These are phyloP conservation scores for Eledona agricola DNA, from an alignment of 2,888 invertebrate genomes.

Conservation along the genomic window DNA sequence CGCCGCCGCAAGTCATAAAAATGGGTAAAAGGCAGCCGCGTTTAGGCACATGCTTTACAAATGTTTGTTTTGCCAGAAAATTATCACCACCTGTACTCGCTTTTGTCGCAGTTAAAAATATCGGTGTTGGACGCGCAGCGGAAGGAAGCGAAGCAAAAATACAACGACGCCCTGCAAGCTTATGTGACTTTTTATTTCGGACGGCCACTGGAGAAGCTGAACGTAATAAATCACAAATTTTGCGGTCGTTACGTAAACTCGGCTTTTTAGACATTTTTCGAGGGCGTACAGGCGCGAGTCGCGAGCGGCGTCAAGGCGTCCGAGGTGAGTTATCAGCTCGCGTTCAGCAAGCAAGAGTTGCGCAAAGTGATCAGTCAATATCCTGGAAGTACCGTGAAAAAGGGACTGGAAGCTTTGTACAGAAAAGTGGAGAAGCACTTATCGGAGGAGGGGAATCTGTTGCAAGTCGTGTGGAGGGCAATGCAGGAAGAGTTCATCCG, in stretches of 20 bases:
- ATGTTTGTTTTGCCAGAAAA: slow-evolving; percentile 74
- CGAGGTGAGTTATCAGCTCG: slow-evolving; percentile 97
- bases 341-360: slow-evolving; percentile 96
- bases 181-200: slow-evolving; percentile 97
- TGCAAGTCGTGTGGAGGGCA: slow-evolving; percentile 98
- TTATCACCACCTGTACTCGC: slow-evolving; percentile 90
- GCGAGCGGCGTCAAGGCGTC: slow-evolving; percentile 94
- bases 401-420: slow-evolving; percentile 90
- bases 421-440: slow-evolving; percentile 97
- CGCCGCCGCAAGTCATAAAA: slow-evolving; percentile 90
- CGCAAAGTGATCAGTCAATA: slow-evolving; percentile 94
- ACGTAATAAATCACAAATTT: slow-evolving; percentile 67
- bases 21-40: slow-evolving; percentile 69
- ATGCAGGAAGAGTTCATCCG: slow-evolving; percentile 99
- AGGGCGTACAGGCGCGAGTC: slow-evolving; percentile 93
- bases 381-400: slow-evolving; percentile 84
- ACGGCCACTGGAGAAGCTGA: slow-evolving; percentile 88
- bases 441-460: slow-evolving; percentile 90
- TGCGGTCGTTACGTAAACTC: slow-evolving; percentile 10
- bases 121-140: slow-evolving; percentile 85
- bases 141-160: slow-evolving; percentile 89
- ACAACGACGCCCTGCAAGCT: slow-evolving; percentile 86
- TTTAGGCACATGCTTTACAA: neutral
- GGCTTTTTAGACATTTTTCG: slow-evolving; percentile 85
- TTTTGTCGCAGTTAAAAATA: slow-evolving; percentile 89